These are phyloP conservation scores for Whitmania pigra DNA, from an alignment of 1,140 invertebrate species.

Conservation along the genomic window DNA sequence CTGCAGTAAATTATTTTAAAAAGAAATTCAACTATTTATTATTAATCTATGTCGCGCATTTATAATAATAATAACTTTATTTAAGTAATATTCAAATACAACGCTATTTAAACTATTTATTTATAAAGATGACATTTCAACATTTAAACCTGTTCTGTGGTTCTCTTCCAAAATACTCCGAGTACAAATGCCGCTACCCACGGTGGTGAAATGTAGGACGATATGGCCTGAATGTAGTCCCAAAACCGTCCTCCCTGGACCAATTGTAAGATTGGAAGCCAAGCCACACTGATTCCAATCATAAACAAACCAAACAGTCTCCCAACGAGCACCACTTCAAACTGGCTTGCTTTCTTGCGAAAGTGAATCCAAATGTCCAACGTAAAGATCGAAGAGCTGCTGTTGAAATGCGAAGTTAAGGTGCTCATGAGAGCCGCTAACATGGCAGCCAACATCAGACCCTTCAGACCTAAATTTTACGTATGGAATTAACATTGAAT, in stretches of 20 bases:
- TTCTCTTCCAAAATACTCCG: conserved; percentile 42
- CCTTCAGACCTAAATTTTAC: conserved; percentile 13
- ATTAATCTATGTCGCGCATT: no score
- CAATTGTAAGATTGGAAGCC: conserved; percentile 17
- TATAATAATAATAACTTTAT: no score
- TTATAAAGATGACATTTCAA: not conserved
- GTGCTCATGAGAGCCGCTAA: conserved; percentile 18
- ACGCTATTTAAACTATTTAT: no score
- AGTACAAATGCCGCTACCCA: conserved; percentile 45
- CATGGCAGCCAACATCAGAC: conserved; percentile 21
- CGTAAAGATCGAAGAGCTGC: conserved; percentile 46
- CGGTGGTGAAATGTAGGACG: conserved; percentile 45
- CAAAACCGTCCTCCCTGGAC: conserved; percentile 45
- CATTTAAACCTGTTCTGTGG: conserved; percentile 40
- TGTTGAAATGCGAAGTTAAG: conserved; percentile 46
- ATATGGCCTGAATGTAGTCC: conserved; percentile 47
- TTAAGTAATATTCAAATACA: not conserved
- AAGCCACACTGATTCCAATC: conserved; percentile 15
- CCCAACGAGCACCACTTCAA: conserved; percentile 18
- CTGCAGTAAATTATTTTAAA: no score
- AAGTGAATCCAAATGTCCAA: conserved; percentile 45
- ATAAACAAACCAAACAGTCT: conserved; percentile 15
- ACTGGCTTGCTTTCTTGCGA: conserved; percentile 29
- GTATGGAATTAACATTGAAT: not conserved
- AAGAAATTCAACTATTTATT: no score